A percentile compares a stretch with the other conserved stretches of the same genome.
Conservation (phyloP, 1,140 invertebrate genomes). For the Geopemphigus sp. region DNA sequence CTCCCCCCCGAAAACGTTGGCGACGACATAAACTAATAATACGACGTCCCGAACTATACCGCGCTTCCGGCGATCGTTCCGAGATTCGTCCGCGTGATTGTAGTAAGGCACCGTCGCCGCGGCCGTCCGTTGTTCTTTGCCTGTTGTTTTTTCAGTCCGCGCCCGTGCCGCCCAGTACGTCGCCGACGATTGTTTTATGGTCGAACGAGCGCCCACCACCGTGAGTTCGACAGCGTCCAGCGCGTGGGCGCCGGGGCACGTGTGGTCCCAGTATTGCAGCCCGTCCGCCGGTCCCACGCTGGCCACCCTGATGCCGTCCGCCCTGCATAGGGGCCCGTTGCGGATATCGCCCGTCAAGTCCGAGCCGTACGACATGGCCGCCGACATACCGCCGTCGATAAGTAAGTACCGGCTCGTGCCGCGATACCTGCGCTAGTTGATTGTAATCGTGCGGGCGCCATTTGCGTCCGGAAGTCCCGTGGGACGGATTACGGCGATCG, state of each 20-base stretch:
- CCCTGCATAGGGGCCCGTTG: conserved; percentile 47
- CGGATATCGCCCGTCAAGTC: conserved; percentile 47
- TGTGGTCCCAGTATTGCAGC: conserved; percentile 45
- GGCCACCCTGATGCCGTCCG: conserved; percentile 48
- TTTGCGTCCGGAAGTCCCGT: too few species aligned
- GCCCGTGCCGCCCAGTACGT: conserved; percentile 5
- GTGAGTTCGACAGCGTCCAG: conserved; percentile 44
- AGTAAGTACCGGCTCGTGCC: too few species aligned
- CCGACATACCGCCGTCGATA: conserved; percentile 47
- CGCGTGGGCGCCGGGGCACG: conserved; percentile 49
- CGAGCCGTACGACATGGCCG: conserved; percentile 43
- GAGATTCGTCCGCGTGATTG: too few species aligned
- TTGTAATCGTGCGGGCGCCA: too few species aligned
- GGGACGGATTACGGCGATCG: too few species aligned
- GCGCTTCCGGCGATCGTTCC: too few species aligned
- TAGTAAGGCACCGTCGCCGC: neutral
- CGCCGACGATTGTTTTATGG: conserved; percentile 35
- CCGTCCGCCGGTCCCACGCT: conserved; percentile 41
- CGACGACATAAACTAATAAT: too few species aligned
- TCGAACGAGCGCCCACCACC: conserved; percentile 43
- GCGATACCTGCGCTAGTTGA: too few species aligned
- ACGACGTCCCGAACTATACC: too few species aligned
- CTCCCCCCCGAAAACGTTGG: too few species aligned
- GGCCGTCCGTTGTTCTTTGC: too few species aligned
- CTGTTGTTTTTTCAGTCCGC: conserved; percentile 29